Evolutionary conservation across 2,797 vertebrate genomes (phyloP), one percentile per base, ranked within the genome.

Genomic region (Molothrus aeneus): DNA sequence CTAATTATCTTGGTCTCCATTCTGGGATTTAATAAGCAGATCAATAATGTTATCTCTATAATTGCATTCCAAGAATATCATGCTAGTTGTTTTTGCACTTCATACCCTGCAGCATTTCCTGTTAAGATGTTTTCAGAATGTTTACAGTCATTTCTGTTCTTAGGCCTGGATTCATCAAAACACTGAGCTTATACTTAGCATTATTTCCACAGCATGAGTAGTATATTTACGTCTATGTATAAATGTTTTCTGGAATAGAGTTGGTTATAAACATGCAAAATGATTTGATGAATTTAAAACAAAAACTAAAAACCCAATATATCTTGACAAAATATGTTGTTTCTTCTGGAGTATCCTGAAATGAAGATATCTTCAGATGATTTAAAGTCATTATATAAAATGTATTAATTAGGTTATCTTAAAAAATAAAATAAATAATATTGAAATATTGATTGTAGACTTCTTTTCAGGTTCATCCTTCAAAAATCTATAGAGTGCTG

Each of bases 151-250:
- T 95, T 93, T 95, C 72, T 95, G 61, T 94, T 89, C 91, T 89
- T 85, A 94, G 86, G 84, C 72, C 91, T 87, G 75, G 31, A 96
- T 93, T 97, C 75, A 96, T 92, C 92, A 91, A 95, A 96, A 94
- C 91, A 94, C 68, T 85, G 84, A 92, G 64, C 38, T 91, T 91
- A 95, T 82, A 86, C 80, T 93, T 92, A 95, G 61, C 88, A 87
- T 97, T 94, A 84, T 92, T 92, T 94, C 94, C 81, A 73, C 43
- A 92, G 83, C 88, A 92, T 80, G 66, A 91, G 71, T 92, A 83
- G 81, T 87, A 47, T 86, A 93, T 95, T 91, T 94, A 82, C 89
- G 71, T 87, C 69, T 77, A 90, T 92, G 57, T 85, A 86, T 85
- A 94, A 92, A 86, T 90, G 71, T 94, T 97, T 95, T 92, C 84